Percentiles rank a stretch among this genome's conserved stretches.
These are phyloP conservation scores for Orthonychiurus folsomi DNA, from an alignment of 2,888 invertebrate species.

Conservation along the genomic window DNA sequence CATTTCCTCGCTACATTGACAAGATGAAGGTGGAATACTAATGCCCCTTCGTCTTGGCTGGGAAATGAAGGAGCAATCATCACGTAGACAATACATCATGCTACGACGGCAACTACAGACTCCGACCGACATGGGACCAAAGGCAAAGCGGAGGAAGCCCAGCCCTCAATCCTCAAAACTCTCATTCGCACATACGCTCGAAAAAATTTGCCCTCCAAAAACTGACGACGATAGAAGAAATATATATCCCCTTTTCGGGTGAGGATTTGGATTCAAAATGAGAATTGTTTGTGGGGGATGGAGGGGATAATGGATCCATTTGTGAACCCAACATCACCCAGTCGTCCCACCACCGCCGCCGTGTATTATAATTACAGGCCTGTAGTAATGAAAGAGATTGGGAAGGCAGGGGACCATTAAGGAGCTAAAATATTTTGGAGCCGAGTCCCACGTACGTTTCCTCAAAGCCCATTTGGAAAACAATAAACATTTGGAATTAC, in stretches of 20 bases:
- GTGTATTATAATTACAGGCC: neutral
- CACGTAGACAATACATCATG: slow-evolving; percentile 26
- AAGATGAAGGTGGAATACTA: slow-evolving; percentile 37
- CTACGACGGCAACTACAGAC: slow-evolving; percentile 12
- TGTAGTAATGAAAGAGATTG: neutral
- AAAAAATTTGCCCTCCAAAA: slow-evolving; percentile 27
- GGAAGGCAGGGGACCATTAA: neutral
- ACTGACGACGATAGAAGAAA: too few species aligned
- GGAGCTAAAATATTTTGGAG: neutral
- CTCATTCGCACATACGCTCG: slow-evolving; percentile 37
- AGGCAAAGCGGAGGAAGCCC: too few species aligned
- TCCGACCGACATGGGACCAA: slow-evolving; percentile 2
- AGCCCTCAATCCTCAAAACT: too few species aligned
- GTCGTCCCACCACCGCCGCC: neutral
- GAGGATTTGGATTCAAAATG: neutral
- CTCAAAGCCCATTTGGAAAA: neutral
- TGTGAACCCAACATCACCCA: neutral
- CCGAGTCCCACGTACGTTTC: neutral
- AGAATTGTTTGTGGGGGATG: neutral
- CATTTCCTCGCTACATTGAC: slow-evolving; percentile 33
- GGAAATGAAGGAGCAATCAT: slow-evolving; percentile 30
- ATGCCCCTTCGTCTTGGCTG: slow-evolving; percentile 32
- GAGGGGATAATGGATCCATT: neutral
- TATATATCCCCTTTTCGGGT: too few species aligned
- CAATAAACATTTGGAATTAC: neutral